Evolutionary conservation across 2,888 invertebrate genomes (phyloP), one percentile per base, ranked within the genome.

Genomic region (Macropis europaea): DNA sequence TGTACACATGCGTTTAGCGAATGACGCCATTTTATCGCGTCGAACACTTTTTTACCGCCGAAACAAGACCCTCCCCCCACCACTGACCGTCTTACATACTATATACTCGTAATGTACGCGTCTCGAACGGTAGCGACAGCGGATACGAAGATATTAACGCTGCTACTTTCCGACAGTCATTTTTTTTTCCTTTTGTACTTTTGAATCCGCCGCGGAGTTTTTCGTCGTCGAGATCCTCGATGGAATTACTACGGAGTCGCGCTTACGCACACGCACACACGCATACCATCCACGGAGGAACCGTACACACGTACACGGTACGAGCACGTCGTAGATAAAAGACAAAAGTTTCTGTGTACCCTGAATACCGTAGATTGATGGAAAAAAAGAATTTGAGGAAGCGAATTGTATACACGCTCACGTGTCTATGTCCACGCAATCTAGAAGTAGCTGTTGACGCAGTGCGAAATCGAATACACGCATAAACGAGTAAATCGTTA

Each of bases 311-410:
- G 63, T n/a, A n/a, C n/a, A n/a, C n/a, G n/a, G n/a, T n/a, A n/a
- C n/a, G n/a, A n/a, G n/a, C 68, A 61, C 71, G 26, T 48, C 24
- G 68, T 72, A 73, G 73, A 34, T 9, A 19, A 28, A 45, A 45
- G 61, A 30, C 24, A 42, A 50, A 38, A 42, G 50, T 24, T 68
- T 76, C 78, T 77, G 71, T 77, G 75, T 81, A 83, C 36, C 56
- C 66, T 34, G 48, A 54, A 52, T 53, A 80, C 77, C 47, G 73
- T 83, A 81, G 81, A 62, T 73, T 67, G 62, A 68, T n/a, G n/a
- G n/a, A 36, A 22, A 32, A 19, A 42, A 17, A 13, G 36, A 22
- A 15, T n/a, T 19, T 9, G 3, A 24, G n/a, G 22, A 52, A 53
- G 38, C 36, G 26, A 61, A 38, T 43, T 11, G 24, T 54, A 38